Base-by-base conservation (phyloP, 2,888 invertebrate genomes). In the Epistrophe grossulariae region DNA sequence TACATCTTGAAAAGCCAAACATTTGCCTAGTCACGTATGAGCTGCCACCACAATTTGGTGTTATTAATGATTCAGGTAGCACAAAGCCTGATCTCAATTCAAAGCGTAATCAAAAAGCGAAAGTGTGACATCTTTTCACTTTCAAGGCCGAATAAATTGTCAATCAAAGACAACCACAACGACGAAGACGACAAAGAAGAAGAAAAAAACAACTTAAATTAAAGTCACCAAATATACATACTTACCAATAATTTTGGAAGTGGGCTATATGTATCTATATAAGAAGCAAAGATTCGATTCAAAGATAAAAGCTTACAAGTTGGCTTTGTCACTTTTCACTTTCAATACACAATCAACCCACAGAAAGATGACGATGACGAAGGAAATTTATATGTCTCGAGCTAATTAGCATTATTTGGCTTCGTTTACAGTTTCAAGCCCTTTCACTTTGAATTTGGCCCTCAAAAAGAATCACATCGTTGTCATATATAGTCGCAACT, bases 71-170 rank as follows among this genome's bases (percentile, higher is more conserved):
- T 87, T 83, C 87, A 87, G 83, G 82, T 83, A 83, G 76, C 87
- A 68, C 68, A 87, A 76, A 83, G 79, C 76, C 74, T 79, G 87
- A 87, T 87, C 83, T 82, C 87, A 87, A 87, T 87, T 68, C 82
- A 77, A 76, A 79, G 72, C 83, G 87, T 87, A 87, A 87, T 83
- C 83, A 55, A 87, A 87, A 87, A 87, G 87, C 87, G 87, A 87
- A 87, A 87, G 87, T 87, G 87, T 87, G 87, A 87, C 87, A 87
- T 87, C 87, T 87, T 87, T 87, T 87, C 87, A 83, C 87, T 87
- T 87, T 87, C 87, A 87, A 87, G 87, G 87, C 87, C 87, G 87
- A 76, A 79, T 50, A 74, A 79, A 68, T 79, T 55, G 59, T 81
- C 70, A 76, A 79, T 60, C 78, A 52, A 76, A 64, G 24, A 72